Base-by-base conservation (phyloP, 64 coral and sea anemone species). In the Montipora sp. region DNA sequence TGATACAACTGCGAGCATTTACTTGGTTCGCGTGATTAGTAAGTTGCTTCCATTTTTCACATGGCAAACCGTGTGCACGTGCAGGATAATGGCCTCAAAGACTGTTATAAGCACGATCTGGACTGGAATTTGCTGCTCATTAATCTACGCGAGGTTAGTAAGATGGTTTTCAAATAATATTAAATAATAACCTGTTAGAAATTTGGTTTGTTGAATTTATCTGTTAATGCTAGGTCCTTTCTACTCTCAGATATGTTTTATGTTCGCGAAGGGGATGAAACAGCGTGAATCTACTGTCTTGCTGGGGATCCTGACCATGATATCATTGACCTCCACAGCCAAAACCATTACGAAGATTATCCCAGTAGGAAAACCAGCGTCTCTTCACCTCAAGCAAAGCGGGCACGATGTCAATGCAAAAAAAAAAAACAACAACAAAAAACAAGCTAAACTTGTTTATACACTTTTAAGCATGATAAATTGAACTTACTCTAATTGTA, bases 221-320 rank as follows among this genome's bases (percentile, higher is more conserved):
- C 59, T 63, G 59, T 12, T 63, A 63, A 63, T 63, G 59, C 19
- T 63, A 63, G 59, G 59, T 63, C 59, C 59, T 63, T 63, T 63
- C 59, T 63, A 63, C 59, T 63, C 59, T 63, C 20, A 81, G 79
- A 81, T 81, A 9, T 83, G 18, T 59, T 83, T 45, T 27, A 45
- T 65, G 16, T 61, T 59, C 44, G 81, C 49, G 14, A 84, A 84
- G 19, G 53, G 15, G 12, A 24, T 66, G 19, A 84, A 84, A 84
- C 81, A 84, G 14, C 50, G 43, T 27, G 15, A 51, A 13, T 65
- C 81, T 14, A 63, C 81, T 24, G 59, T 66, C 43, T 43, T 84
- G 7, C 7, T 84, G 51, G 81, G 53, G 45, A 59, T 66, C 20
- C 15, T 66, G 14, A 65, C 67, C 18, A 12, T 84, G 18, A 66